Evolutionary conservation across 2,888 invertebrate species (phyloP).

Genomic region (Agrilus biguttatus): DNA sequence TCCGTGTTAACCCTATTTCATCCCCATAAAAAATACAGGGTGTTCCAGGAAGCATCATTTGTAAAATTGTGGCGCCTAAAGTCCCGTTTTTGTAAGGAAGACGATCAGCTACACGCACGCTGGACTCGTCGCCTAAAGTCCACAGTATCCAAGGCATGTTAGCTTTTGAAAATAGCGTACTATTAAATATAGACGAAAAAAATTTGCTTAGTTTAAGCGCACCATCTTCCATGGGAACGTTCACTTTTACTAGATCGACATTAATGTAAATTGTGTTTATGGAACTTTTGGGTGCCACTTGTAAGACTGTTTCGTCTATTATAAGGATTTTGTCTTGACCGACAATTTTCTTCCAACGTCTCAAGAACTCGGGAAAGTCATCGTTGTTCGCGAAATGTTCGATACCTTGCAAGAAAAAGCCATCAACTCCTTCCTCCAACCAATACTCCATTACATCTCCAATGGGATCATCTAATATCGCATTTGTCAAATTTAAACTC

Average conservation of each 20-base stretch:
- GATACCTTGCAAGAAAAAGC: conserved; percentile 74
- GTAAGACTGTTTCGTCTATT: conserved; percentile 43
- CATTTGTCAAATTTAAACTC: conserved; percentile 11
- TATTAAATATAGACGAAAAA: conserved; percentile 40
- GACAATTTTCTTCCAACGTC: conserved; percentile 53
- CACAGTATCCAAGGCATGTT: conserved; percentile 68
- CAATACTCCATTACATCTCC: conserved; percentile 50
- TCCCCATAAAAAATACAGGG: conserved; percentile 84
- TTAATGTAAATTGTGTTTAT: conserved; percentile 47
- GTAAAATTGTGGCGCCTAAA: conserved; percentile 54
- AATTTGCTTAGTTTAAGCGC: conserved; percentile 41
- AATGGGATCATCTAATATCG: conserved; percentile 29
- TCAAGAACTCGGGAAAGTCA: conserved; percentile 42
- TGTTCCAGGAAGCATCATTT: conserved; percentile 74
- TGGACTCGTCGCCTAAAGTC: conserved; percentile 55
- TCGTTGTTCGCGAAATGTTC: conserved; percentile 48
- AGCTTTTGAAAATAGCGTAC: conserved; percentile 42
- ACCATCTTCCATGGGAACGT: conserved; percentile 43
- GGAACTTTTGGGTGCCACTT: conserved; percentile 30
- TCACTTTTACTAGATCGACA: conserved; percentile 59
- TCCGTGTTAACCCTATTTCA: conserved; percentile 61
- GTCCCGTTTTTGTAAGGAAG: conserved; percentile 45
- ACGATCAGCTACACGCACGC: conserved; percentile 43
- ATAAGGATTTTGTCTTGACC: conserved; percentile 51
- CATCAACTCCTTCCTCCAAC: conserved; percentile 68